Percentiles rank a stretch among this genome's conserved stretches.
Evolutionary conservation across 2,888 invertebrate genomes (phyloP).

Genomic region (Margaritifera margaritifera): DNA sequence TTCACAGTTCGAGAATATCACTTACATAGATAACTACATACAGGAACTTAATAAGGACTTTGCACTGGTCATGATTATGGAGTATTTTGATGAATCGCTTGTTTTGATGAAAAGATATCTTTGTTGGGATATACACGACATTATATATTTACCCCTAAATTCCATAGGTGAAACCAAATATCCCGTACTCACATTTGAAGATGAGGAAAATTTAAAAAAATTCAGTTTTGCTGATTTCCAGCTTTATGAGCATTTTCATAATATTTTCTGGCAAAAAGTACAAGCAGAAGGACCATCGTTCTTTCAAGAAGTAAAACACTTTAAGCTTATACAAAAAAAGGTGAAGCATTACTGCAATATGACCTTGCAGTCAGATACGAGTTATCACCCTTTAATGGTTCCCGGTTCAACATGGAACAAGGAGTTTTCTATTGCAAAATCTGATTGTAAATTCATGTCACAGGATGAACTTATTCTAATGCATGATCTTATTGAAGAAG

Average conservation of each 20-base stretch:
- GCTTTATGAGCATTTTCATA: constrained; percentile 56
- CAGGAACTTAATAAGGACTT: constrained; percentile 51
- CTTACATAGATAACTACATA: constrained; percentile 38
- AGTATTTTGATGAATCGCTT: constrained; percentile 67
- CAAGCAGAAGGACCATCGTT: constrained; percentile 33
- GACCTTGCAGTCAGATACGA: neutral
- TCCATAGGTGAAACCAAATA: constrained; percentile 19
- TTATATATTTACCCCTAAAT: constrained; percentile 59
- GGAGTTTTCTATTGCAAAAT: constrained; percentile 21
- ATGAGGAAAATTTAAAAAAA: constrained; percentile 34
- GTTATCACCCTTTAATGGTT: constrained; percentile 2
- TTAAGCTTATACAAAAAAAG: constrained; percentile 28
- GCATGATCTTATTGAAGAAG: constrained; percentile 23
- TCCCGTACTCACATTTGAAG: constrained; percentile 28
- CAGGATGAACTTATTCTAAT: constrained; percentile 29
- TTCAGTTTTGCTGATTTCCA: constrained; percentile 60
- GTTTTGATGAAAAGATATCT: constrained; percentile 59
- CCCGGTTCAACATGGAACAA: constrained; percentile 29
- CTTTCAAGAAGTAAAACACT: constrained; percentile 40
- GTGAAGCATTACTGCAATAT: constrained; percentile 28
- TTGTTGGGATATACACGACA: constrained; percentile 65
- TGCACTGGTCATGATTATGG: constrained; percentile 61
- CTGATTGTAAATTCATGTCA: constrained; percentile 32
- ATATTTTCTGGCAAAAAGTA: constrained; percentile 46
- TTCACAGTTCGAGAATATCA: constrained; percentile 18